A percentile compares a stretch with the other conserved stretches of the same genome.
phyloP scores from a whole-genome alignment of 1,140 invertebrate species.

The Achroia grisella region DNA sequence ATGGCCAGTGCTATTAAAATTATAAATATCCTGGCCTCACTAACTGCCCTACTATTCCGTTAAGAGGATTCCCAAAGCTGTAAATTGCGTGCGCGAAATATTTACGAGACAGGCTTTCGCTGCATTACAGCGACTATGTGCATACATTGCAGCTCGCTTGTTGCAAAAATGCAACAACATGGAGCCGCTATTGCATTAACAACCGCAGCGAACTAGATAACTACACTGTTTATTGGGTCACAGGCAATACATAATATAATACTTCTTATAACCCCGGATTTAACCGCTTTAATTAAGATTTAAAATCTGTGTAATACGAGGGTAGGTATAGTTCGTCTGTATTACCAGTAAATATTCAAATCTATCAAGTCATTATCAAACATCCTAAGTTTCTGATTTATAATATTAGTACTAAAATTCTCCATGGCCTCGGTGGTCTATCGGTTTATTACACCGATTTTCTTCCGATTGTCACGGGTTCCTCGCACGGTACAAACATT shows the following conservation, averaged over 20 bases:
- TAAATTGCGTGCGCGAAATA: slow-evolving; percentile 64
- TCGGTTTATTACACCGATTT: too few relatives aligned
- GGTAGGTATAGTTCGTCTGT: too few relatives aligned
- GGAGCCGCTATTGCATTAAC: slow-evolving; percentile 24
- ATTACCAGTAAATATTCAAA: too few relatives aligned
- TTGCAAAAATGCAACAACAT: slow-evolving; percentile 45
- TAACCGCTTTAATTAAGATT: too few relatives aligned
- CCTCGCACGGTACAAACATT: too few relatives aligned
- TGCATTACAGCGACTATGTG: slow-evolving; percentile 51
- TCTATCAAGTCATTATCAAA: too few relatives aligned
- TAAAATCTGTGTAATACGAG: too few relatives aligned
- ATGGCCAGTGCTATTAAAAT: slow-evolving; percentile 43
- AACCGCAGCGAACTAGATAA: slow-evolving; percentile 17
- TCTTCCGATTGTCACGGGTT: too few relatives aligned
- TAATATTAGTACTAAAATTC: too few relatives aligned
- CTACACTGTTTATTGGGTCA: slow-evolving; percentile 14
- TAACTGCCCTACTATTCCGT: slow-evolving; percentile 59
- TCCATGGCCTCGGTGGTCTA: too few relatives aligned
- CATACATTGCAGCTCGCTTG: slow-evolving; percentile 36
- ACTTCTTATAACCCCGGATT: too few relatives aligned
- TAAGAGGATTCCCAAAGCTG: slow-evolving; percentile 64
- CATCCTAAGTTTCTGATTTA: too few relatives aligned
- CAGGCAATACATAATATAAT: neutral
- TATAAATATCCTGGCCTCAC: slow-evolving; percentile 53
- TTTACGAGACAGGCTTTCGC: slow-evolving; percentile 62